Evolutionary conservation across 2,888 invertebrate species (phyloP).

Genomic region (Xestia xanthographa): DNA sequence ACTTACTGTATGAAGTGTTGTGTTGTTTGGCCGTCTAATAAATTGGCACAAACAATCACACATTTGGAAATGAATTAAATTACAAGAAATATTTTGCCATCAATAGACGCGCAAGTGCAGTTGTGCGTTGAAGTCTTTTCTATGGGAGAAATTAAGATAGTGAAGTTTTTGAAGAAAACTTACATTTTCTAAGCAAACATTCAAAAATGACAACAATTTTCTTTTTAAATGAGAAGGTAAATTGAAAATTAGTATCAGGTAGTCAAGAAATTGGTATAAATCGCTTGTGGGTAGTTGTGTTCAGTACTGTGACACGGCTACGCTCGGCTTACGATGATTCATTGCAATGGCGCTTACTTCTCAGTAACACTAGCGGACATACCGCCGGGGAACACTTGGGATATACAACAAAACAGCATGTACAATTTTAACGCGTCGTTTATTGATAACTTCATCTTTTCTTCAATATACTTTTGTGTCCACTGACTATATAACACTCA

Average conservation of each 20-base stretch:
- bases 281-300: conserved; percentile 50
- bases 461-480: conserved; percentile 90
- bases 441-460: conserved; percentile 90
- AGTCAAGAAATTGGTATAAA: conserved; percentile 10
- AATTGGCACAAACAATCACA: conserved; percentile 41
- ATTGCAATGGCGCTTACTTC: conserved; percentile 35
- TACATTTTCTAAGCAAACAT: not conserved
- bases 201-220: not conserved
- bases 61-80: conserved; percentile 20
- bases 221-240: not conserved
- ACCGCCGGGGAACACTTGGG: conserved; percentile 71
- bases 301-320: conserved; percentile 33
- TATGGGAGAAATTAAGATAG: conserved; percentile 43
- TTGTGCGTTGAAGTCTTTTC: conserved; percentile 77
- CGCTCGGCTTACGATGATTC: conserved; percentile 50
- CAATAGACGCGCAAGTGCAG: conserved; percentile 5
- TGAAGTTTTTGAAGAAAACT: conserved; percentile 10
- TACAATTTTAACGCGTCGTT: conserved; percentile 89
- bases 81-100: conserved; percentile 2
- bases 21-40: conserved; percentile 32
- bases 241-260: not conserved
- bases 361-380: conserved; percentile 14
- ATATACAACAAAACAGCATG: conserved; percentile 85
- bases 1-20: conserved; percentile 42
- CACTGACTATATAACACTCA: conserved; percentile 91